Evolutionary conservation across 2,888 invertebrate species (phyloP).

Genomic region (Alentia gelatinosa): DNA sequence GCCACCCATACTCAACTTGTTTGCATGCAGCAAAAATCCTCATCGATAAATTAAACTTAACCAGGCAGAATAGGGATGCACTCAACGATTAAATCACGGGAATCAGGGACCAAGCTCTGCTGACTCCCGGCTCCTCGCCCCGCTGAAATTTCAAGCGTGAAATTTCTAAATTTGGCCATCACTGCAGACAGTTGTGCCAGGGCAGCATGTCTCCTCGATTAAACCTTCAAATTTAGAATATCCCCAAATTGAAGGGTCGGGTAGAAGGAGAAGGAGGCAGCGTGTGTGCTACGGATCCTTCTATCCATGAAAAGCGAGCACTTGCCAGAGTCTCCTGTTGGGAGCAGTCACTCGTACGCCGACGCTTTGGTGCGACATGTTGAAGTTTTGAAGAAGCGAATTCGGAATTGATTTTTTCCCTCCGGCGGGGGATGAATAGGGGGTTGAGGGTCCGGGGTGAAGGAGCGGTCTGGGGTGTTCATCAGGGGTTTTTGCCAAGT

Average conservation of each 20-base stretch:
- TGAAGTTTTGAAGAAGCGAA: neutral
- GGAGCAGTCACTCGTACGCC: neutral
- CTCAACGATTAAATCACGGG: slow-evolving; percentile 21
- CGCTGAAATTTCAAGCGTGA: neutral
- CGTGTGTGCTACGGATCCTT: neutral
- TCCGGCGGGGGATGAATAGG: neutral
- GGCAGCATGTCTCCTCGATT: neutral
- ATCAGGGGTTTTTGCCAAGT: neutral
- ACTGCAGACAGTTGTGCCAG: neutral
- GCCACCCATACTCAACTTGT: neutral
- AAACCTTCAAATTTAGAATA: neutral
- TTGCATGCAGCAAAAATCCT: slow-evolving; percentile 24
- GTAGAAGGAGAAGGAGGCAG: no score
- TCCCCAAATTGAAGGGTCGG: neutral
- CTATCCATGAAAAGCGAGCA: neutral
- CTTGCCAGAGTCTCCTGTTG: neutral
- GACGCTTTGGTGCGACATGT: neutral
- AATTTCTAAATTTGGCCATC: neutral
- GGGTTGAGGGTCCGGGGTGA: neutral
- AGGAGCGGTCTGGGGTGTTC: neutral
- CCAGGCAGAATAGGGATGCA: slow-evolving; percentile 28
- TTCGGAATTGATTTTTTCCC: neutral
- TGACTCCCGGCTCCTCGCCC: neutral
- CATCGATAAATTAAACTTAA: slow-evolving; percentile 33
- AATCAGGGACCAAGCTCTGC: neutral